Conservation (phyloP, 2,888 invertebrate species). For the Romanomermis culicivorax region DNA sequence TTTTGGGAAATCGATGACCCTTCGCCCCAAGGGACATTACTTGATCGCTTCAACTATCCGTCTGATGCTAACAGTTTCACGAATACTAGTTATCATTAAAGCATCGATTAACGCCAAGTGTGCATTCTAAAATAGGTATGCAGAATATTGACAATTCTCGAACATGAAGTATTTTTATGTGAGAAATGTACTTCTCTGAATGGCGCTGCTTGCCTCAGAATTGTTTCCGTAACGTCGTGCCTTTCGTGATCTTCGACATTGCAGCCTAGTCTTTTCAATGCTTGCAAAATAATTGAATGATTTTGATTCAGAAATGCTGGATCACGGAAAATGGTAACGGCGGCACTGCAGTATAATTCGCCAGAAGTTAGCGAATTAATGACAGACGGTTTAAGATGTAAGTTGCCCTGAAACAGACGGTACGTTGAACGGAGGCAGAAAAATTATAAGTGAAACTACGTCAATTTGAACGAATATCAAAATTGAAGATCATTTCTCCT, state of each 20-base stretch:
- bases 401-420: too few relatives aligned
- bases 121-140: slow-evolving; percentile 30
- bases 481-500: too few relatives aligned
- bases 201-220: slow-evolving; percentile 29
- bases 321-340: slow-evolving; percentile 30
- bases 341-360: slow-evolving; percentile 32
- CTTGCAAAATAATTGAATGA: slow-evolving; percentile 31
- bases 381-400: neutral
- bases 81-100: slow-evolving; percentile 31
- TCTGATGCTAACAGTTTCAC: slow-evolving; percentile 29
- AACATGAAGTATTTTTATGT: slow-evolving; percentile 1
- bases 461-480: too few relatives aligned
- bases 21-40: too few relatives aligned
- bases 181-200: slow-evolving; percentile 23
- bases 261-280: slow-evolving; percentile 29
- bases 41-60: slow-evolving; percentile 29
- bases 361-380: slow-evolving; percentile 12
- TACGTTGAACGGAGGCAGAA: too few relatives aligned
- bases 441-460: too few relatives aligned
- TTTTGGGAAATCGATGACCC: too few relatives aligned
- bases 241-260: slow-evolving; percentile 22
- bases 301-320: slow-evolving; percentile 5
- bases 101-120: slow-evolving; percentile 33
- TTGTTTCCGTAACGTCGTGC: slow-evolving; percentile 29
- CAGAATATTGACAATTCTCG: slow-evolving; percentile 4